Conservation (phyloP, 2,888 invertebrate genomes). For the Plagodis pulveraria region DNA sequence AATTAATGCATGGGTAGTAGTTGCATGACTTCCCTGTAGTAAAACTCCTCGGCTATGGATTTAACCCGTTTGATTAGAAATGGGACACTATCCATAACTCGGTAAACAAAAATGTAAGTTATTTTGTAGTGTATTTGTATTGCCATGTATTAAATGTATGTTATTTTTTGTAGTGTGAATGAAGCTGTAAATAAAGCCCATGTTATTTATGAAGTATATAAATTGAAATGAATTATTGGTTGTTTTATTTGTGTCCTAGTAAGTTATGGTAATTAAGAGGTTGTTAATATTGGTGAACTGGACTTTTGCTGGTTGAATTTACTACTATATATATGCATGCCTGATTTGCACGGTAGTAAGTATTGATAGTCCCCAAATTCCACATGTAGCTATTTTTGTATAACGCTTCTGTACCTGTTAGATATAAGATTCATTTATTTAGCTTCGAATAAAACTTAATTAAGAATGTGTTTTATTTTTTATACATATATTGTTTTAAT, state of each 20-base stretch:
- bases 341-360: too few relatives aligned
- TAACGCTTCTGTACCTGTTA: too few relatives aligned
- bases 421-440: too few relatives aligned
- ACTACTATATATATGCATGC: too few relatives aligned
- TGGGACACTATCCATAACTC: conserved; percentile 34
- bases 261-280: not conserved
- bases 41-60: conserved; percentile 42
- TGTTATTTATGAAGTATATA: conserved; percentile 74
- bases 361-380: too few relatives aligned
- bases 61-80: conserved; percentile 36
- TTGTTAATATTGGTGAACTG: not conserved
- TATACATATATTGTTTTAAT: too few relatives aligned
- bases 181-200: conserved; percentile 68
- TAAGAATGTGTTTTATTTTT: too few relatives aligned
- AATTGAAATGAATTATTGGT: conserved; percentile 59
- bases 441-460: too few relatives aligned
- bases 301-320: not conserved
- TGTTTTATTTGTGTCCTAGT: conserved; percentile 71
- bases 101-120: conserved; percentile 20
- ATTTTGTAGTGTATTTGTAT: conserved; percentile 17
- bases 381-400: too few relatives aligned
- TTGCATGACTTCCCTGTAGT: conserved; percentile 62
- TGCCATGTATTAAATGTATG: conserved; percentile 36
- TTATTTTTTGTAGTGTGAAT: conserved; percentile 49
- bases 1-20: conserved; percentile 66